A percentile compares a stretch with the other conserved stretches of the same genome.
These are phyloP conservation scores for Embiotoca jacksoni DNA, from an alignment of 2,113 vertebrate species.

Conservation along the genomic window DNA sequence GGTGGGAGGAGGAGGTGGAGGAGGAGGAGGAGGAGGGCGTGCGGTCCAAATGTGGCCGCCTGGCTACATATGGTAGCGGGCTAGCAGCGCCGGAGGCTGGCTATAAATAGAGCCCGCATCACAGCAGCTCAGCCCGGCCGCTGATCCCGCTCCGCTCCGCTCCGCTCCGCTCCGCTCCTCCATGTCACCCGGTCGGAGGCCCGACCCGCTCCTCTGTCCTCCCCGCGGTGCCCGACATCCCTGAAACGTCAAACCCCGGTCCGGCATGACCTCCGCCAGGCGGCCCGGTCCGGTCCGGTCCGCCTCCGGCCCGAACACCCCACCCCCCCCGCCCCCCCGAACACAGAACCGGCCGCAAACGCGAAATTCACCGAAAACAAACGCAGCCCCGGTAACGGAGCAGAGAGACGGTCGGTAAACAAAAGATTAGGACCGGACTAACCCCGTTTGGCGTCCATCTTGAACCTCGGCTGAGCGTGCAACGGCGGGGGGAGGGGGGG, in stretches of 20 bases:
- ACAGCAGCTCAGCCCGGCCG: constrained; percentile 60
- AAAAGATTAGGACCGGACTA: constrained; percentile 75
- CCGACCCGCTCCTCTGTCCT: rapidly evolving
- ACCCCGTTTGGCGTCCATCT: constrained; percentile 93
- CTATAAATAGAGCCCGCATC: constrained; percentile 90
- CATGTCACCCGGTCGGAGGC: background rate
- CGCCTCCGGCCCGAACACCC: background rate
- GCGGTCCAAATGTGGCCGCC: constrained; percentile 78
- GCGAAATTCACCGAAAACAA: background rate
- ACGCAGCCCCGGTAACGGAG: background rate
- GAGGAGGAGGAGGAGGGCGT: constrained; percentile 18
- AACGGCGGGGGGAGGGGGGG: background rate
- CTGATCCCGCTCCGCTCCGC: constrained; percentile 75
- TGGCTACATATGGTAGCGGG: constrained; percentile 80
- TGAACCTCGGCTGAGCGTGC: constrained; percentile 81
- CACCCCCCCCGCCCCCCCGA: constrained; percentile 8
- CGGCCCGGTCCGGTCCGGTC: constrained; percentile 13
- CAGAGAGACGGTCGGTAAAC: constrained; percentile 4
- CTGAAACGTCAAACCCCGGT: constrained; percentile 31
- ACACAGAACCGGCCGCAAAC: background rate
- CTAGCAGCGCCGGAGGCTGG: constrained; percentile 76
- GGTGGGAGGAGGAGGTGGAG: background rate
- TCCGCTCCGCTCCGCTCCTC: constrained; percentile 57
- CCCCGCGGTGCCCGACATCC: background rate
- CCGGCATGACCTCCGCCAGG: constrained; percentile 66